Conservation (phyloP, 2,888 invertebrate genomes). For the Dryobotodes eremita region DNA sequence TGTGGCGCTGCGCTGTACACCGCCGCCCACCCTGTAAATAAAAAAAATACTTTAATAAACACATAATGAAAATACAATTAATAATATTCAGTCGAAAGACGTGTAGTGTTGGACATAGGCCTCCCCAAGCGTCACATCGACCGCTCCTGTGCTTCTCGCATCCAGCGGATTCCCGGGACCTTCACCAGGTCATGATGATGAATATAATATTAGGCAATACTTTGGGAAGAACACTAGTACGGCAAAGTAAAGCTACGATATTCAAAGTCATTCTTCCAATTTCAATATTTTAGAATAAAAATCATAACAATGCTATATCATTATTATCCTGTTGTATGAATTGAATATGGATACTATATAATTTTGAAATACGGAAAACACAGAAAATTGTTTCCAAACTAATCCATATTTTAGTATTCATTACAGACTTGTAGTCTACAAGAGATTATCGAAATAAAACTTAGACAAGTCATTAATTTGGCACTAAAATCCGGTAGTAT, state of each 20-base stretch:
- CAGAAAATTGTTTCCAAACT: background rate
- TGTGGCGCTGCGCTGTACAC: slow-evolving; percentile 89
- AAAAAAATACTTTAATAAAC: slow-evolving; percentile 43
- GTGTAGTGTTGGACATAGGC: background rate
- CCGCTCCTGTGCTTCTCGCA: background rate
- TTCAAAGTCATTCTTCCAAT: background rate
- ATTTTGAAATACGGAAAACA: background rate
- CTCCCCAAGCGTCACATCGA: background rate
- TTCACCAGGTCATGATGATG: background rate
- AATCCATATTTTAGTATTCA: background rate
- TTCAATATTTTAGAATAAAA: background rate
- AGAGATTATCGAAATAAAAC: background rate
- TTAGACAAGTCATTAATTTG: background rate
- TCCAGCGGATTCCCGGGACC: background rate
- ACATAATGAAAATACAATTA: background rate
- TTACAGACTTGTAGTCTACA: background rate
- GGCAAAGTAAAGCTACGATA: background rate
- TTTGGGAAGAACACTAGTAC: background rate
- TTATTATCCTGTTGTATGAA: background rate
- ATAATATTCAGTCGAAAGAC: background rate
- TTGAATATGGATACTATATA: background rate
- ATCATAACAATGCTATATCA: background rate
- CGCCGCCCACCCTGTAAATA: slow-evolving; percentile 84
- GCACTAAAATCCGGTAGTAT: background rate
- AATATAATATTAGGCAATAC: background rate